These are phyloP conservation scores for Teleopsis dalmanni DNA, from an alignment of 1,140 invertebrate genomes.

Conservation along the genomic window DNA sequence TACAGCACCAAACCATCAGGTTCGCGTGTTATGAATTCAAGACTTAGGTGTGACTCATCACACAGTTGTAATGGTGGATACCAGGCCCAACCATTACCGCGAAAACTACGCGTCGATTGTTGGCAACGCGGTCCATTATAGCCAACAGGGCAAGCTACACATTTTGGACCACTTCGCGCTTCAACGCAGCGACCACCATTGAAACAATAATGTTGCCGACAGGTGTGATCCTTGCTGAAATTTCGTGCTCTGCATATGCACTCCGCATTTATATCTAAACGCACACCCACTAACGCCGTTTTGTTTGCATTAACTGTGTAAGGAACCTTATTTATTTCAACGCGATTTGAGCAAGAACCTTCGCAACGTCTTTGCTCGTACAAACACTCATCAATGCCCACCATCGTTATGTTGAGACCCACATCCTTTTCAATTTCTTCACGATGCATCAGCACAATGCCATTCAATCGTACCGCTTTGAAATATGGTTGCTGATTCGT, in stretches of 20 bases:
- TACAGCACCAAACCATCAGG: slow-evolving; percentile 61
- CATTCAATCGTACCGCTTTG: slow-evolving; percentile 58
- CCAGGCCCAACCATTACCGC: slow-evolving; percentile 58
- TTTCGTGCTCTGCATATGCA: slow-evolving; percentile 54
- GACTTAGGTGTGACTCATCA: slow-evolving; percentile 56
- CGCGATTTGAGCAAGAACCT: slow-evolving; percentile 56
- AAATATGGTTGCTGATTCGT: slow-evolving; percentile 56
- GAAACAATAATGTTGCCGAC: slow-evolving; percentile 55
- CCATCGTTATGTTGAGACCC: slow-evolving; percentile 61
- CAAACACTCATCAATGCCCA: slow-evolving; percentile 63
- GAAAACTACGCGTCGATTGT: slow-evolving; percentile 58
- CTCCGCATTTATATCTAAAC: slow-evolving; percentile 50
- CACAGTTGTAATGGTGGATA: slow-evolving; percentile 61
- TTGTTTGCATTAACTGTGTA: slow-evolving; percentile 69
- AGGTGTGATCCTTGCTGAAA: slow-evolving; percentile 51
- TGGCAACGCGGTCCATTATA: slow-evolving; percentile 64
- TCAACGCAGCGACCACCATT: slow-evolving; percentile 62
- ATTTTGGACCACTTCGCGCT: slow-evolving; percentile 52
- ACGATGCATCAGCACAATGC: slow-evolving; percentile 55
- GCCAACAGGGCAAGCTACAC: slow-evolving; percentile 54
- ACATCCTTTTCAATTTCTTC: slow-evolving; percentile 56
- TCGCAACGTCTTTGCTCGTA: slow-evolving; percentile 45
- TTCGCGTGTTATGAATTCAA: slow-evolving; percentile 61
- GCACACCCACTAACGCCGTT: slow-evolving; percentile 58
- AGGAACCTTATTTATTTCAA: slow-evolving; percentile 55